Percentiles rank a stretch among this genome's conserved stretches.
Conservation (phyloP, 2,113 vertebrate genomes). For the Elaphurus davidianus region DNA sequence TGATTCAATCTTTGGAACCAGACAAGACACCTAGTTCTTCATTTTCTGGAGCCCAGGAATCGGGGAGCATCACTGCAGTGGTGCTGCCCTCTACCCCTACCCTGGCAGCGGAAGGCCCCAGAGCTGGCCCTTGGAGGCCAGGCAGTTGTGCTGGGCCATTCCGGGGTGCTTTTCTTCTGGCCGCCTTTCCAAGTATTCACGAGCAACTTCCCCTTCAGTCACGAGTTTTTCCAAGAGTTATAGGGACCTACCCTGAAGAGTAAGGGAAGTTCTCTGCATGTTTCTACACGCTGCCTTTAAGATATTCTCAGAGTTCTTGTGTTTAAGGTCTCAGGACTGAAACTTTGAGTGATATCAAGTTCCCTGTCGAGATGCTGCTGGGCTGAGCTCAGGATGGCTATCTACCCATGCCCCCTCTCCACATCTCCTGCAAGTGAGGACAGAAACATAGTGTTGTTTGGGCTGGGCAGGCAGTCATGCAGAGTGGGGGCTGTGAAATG, state of each 20-base stretch:
- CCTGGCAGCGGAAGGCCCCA: neutral
- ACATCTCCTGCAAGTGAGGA: neutral
- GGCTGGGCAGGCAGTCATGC: neutral
- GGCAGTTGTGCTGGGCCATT: neutral
- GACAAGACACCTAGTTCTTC: neutral
- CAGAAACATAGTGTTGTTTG: neutral
- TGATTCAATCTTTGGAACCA: neutral
- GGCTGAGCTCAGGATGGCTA: too few relatives aligned
- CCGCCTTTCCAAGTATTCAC: neutral
- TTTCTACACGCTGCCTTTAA: slow-evolving; percentile 16
- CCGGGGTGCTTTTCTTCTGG: neutral
- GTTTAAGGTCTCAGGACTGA: neutral
- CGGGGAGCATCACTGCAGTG: neutral
- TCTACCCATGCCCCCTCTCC: neutral
- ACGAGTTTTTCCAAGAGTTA: slow-evolving; percentile 70
- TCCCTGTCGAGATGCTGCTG: neutral
- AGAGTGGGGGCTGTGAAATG: neutral
- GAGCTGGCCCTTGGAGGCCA: neutral
- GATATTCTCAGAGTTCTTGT: slow-evolving; percentile 26
- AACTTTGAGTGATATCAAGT: neutral
- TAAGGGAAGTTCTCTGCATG: slow-evolving; percentile 49
- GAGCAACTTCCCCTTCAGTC: slow-evolving; percentile 66
- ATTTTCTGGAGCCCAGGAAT: neutral
- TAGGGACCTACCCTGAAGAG: slow-evolving; percentile 30
- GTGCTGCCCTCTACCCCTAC: too few relatives aligned